phyloP scores from a whole-genome alignment of 2,888 invertebrate genomes.

The Chrysolina americana region DNA sequence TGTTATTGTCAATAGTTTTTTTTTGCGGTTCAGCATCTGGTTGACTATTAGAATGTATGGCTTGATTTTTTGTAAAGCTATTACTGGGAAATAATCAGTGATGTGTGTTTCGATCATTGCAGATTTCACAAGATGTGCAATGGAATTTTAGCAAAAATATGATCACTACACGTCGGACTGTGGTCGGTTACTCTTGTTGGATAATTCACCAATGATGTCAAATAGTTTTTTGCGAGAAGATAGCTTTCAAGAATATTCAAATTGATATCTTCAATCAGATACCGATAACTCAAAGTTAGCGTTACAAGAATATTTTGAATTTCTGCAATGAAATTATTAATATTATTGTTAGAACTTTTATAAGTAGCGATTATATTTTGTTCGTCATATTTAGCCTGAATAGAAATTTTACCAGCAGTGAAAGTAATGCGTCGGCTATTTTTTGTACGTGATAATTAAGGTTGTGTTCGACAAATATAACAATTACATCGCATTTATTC shows the following conservation, averaged over 20 bases:
- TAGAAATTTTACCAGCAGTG: neutral
- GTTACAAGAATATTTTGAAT: conserved; percentile 5
- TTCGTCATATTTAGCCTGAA: neutral
- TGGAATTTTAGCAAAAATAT: conserved; percentile 4
- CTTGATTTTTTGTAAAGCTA: neutral
- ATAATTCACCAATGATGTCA: conserved; percentile 10
- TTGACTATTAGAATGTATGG: neutral
- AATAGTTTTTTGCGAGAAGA: neutral
- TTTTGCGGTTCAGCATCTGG: neutral
- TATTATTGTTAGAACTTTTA: conserved; percentile 2
- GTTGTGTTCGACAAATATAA: neutral
- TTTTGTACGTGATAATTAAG: neutral
- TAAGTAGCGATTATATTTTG: neutral
- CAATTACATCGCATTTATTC: neutral
- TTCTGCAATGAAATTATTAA: conserved; percentile 9
- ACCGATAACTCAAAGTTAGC: neutral
- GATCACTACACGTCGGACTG: conserved; percentile 6
- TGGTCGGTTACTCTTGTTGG: conserved; percentile 6
- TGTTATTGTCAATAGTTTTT: neutral
- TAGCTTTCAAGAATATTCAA: neutral
- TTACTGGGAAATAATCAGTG: conserved; percentile 1
- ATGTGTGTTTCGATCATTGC: conserved; percentile 6
- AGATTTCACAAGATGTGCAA: neutral
- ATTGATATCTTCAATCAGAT: conserved; percentile 2
- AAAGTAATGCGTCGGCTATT: neutral